A percentile compares a stretch with the other conserved stretches of the same genome.
These are phyloP conservation scores for Lepus oiostolus DNA, from an alignment of 2,797 vertebrate genomes.

Conservation along the genomic window DNA sequence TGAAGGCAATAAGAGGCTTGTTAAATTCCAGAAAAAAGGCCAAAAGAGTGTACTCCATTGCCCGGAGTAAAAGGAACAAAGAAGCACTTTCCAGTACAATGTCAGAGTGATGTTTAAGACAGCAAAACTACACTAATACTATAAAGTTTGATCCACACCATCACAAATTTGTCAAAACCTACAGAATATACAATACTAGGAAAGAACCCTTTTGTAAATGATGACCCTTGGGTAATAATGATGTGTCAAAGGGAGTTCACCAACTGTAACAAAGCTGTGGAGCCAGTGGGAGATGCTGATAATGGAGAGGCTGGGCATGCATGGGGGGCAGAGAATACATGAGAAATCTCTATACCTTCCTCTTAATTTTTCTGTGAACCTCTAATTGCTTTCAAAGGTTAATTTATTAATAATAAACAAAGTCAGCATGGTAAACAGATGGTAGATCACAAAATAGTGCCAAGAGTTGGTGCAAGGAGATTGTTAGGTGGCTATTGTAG, in stretches of 20 bases:
- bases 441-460: background rate
- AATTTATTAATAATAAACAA: background rate
- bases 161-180: background rate
- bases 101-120: background rate
- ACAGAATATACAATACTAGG: background rate
- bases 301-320: no score
- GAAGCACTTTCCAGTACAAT: background rate
- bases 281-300: background rate
- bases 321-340: background rate
- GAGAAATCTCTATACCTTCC: background rate
- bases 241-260: background rate
- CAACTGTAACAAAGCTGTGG: background rate
- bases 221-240: background rate
- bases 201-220: background rate
- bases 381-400: background rate
- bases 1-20: background rate
- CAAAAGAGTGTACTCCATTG: background rate
- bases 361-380: background rate
- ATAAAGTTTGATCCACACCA: background rate
- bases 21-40: background rate
- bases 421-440: background rate
- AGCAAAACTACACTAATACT: background rate
- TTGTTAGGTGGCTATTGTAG: background rate
- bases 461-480: background rate
- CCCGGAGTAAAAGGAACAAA: background rate